Evolutionary conservation across 2,797 vertebrate genomes (phyloP).

Genomic region (Arctocebus calabarensis): DNA sequence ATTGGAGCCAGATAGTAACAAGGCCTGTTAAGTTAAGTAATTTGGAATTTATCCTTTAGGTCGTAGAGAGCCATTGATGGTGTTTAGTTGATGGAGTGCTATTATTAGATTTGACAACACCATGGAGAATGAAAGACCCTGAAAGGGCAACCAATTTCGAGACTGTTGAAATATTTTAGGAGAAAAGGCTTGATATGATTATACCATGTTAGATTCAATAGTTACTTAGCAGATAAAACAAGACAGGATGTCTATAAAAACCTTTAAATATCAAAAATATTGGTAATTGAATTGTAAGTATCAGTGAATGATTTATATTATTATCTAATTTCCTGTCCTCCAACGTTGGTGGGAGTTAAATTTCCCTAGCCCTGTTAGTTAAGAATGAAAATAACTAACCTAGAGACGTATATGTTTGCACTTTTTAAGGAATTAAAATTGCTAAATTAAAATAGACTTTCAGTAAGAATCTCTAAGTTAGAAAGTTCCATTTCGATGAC

Average conservation of each 20-base stretch:
- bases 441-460: neutral
- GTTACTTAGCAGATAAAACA: neutral
- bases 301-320: neutral
- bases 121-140: conserved; percentile 70
- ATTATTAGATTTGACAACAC: conserved; percentile 75
- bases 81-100: conserved; percentile 46
- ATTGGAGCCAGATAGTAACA: conserved; percentile 46
- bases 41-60: conserved; percentile 65
- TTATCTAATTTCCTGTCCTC: neutral
- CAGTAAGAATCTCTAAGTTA: neutral
- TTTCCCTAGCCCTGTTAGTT: neutral
- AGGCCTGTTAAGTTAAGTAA: conserved; percentile 19
- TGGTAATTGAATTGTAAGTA: neutral
- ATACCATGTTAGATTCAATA: neutral
- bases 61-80: conserved; percentile 45
- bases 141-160: conserved; percentile 75
- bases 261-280: neutral
- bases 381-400: neutral
- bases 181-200: conserved; percentile 57
- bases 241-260: neutral
- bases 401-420: neutral
- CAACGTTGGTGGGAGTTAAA: neutral
- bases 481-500: neutral
- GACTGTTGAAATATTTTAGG: conserved; percentile 66
- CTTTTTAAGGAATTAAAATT: neutral